Percentiles rank a stretch among this genome's conserved stretches.
phyloP scores from a whole-genome alignment of 2,113 vertebrate genomes.

The Erinaceus europaeus region DNA sequence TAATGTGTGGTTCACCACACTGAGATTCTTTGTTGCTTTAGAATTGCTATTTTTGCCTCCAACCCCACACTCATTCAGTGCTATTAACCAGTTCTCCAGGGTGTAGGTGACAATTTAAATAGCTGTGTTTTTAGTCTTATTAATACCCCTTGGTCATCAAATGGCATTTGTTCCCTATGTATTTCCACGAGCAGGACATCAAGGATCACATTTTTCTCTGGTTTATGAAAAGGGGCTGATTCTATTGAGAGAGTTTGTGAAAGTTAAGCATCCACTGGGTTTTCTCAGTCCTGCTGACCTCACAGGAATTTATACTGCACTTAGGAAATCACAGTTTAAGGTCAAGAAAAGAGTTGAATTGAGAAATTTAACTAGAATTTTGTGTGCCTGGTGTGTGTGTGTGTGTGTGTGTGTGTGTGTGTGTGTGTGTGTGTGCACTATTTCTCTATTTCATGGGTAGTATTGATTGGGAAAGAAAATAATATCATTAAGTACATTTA shows the following conservation, averaged over 20 bases:
- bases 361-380: background rate
- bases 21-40: background rate
- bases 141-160: background rate
- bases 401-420: no score
- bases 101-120: background rate
- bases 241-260: background rate
- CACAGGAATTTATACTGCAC: background rate
- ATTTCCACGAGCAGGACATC: background rate
- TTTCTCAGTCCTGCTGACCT: background rate
- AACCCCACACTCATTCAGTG: background rate
- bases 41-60: background rate
- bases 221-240: background rate
- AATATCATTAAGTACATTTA: background rate
- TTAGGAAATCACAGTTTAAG: background rate
- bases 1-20: background rate
- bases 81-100: conserved; percentile 3
- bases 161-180: background rate
- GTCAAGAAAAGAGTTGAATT: background rate
- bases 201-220: background rate
- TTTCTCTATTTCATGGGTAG: background rate
- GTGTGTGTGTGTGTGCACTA: background rate
- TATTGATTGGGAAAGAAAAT: background rate
- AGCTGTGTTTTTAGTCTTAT: background rate
- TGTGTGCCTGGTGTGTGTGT: background rate
- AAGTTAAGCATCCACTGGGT: background rate